Conservation (phyloP, 2,797 vertebrate species). For the Trachurus trachurus region DNA sequence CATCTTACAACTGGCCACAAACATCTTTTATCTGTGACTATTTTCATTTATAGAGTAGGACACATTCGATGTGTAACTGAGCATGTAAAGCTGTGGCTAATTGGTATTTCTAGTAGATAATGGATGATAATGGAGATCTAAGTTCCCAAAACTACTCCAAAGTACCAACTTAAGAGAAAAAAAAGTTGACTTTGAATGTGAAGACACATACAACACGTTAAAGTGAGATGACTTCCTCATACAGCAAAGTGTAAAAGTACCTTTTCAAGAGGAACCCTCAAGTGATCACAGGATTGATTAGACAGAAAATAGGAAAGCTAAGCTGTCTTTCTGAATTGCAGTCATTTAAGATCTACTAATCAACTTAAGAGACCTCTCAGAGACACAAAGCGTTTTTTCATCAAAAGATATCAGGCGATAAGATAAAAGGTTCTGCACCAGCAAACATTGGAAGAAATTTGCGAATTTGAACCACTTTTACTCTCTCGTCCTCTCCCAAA, state of each 20-base stretch:
- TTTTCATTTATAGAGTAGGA: neutral
- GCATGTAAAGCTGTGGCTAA: neutral
- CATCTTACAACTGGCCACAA: neutral
- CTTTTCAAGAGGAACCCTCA: neutral
- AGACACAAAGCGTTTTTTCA: too few species aligned
- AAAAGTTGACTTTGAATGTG: neutral
- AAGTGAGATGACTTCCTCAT: neutral
- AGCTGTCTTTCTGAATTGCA: too few species aligned
- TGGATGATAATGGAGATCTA: neutral
- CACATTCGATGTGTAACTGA: too few species aligned
- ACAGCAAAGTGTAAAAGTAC: neutral
- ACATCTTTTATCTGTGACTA: neutral
- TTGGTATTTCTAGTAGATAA: neutral
- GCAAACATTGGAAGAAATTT: neutral
- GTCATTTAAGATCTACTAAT: neutral
- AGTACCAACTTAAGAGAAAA: neutral
- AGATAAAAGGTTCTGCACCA: too few species aligned
- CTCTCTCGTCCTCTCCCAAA: constrained; percentile 59
- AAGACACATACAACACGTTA: too few species aligned
- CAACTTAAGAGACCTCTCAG: too few species aligned
- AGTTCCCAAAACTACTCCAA: neutral
- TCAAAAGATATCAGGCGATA: neutral
- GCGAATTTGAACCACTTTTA: neutral
- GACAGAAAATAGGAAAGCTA: too few species aligned
- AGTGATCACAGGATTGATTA: neutral